phyloP scores from a whole-genome alignment of 2,888 invertebrate species.

The Conchocele bisecta region DNA sequence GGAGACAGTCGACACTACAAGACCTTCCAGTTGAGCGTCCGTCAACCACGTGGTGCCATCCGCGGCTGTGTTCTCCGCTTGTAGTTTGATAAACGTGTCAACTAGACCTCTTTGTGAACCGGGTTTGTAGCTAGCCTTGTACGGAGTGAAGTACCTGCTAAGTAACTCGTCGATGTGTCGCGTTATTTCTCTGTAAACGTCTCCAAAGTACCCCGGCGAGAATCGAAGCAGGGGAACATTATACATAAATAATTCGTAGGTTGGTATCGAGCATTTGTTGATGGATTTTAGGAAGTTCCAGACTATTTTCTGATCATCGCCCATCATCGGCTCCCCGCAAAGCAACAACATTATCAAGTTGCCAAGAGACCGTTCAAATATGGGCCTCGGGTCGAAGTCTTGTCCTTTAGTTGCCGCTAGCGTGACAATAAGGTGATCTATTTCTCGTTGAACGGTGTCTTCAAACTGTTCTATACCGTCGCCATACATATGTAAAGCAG shows the following conservation, averaged over 20 bases:
- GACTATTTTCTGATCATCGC: not conserved
- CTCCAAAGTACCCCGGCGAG: not conserved
- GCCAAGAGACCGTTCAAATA: not conserved
- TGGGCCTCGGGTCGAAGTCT: not conserved
- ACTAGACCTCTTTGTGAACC: not conserved
- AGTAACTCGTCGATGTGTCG: not conserved
- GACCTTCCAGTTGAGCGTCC: not conserved
- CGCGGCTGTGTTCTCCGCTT: not conserved
- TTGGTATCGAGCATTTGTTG: not conserved
- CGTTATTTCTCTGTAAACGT: not conserved
- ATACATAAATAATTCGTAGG: not conserved
- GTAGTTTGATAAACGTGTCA: not conserved
- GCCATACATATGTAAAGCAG: not conserved
- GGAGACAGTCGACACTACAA: not conserved
- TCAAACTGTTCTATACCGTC: not conserved
- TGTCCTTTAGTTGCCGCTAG: not conserved
- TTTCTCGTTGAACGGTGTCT: not conserved
- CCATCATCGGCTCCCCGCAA: not conserved
- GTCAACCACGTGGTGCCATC: not conserved
- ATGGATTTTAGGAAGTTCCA: not conserved
- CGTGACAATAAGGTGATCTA: not conserved
- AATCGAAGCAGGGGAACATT: not conserved
- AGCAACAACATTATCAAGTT: not conserved
- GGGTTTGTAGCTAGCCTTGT: not conserved
- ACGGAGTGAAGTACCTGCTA: not conserved